phyloP scores from a whole-genome alignment of 2,888 invertebrate species.

The Athalia cordata region DNA sequence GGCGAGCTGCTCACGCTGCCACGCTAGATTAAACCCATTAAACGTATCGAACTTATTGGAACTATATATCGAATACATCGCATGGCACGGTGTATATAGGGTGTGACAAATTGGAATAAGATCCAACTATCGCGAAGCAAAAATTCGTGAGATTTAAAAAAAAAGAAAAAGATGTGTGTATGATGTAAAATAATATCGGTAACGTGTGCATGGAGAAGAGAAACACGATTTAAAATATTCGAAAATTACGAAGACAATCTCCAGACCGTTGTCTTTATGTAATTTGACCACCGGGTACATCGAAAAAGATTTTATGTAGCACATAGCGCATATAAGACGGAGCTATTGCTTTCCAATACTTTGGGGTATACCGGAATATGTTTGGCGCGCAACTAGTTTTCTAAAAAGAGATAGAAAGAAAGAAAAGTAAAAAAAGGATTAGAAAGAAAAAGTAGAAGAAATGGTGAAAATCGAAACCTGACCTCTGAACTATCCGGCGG shows the following conservation, averaged over 20 bases:
- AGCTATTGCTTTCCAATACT: slow-evolving; percentile 15
- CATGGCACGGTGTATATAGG: background rate
- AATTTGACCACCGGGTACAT: background rate
- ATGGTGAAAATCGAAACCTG: slow-evolving; percentile 13
- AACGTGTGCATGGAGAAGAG: too few relatives aligned
- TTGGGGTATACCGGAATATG: slow-evolving; percentile 15
- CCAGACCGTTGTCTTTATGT: background rate
- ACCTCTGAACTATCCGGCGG: slow-evolving; percentile 12
- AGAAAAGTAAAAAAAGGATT: background rate
- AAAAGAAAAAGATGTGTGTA: too few relatives aligned
- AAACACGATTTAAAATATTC: too few relatives aligned
- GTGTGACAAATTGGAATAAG: background rate
- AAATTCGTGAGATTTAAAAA: background rate
- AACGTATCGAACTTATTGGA: slow-evolving; percentile 39
- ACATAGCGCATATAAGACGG: background rate
- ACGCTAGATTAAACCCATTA: slow-evolving; percentile 42
- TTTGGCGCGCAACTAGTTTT: slow-evolving; percentile 28
- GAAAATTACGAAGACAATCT: too few relatives aligned
- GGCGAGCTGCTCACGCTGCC: background rate
- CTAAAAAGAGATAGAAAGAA: background rate
- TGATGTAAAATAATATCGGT: too few relatives aligned
- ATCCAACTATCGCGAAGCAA: background rate
- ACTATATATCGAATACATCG: slow-evolving; percentile 2
- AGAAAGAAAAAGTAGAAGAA: too few relatives aligned
- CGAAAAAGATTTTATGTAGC: background rate